Evolutionary conservation across 2,797 vertebrate genomes (phyloP).

Genomic region (Lacerta viridis): DNA sequence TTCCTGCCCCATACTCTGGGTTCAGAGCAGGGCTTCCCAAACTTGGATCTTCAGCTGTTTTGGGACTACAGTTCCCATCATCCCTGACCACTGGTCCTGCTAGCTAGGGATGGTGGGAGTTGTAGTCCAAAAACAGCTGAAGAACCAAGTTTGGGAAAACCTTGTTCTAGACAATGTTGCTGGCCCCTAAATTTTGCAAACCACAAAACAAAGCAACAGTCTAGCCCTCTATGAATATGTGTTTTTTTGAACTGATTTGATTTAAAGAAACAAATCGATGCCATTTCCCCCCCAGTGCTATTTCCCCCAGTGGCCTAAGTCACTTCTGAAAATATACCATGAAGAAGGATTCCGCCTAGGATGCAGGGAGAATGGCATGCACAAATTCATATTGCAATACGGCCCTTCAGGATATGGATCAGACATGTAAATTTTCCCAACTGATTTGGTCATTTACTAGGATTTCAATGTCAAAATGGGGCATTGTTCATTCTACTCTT

Average conservation of each 20-base stretch:
- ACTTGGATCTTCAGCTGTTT: too few species aligned
- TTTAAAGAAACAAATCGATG: background rate
- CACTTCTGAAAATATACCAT: background rate
- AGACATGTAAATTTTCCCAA: slow-evolving; percentile 34
- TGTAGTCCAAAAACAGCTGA: too few species aligned
- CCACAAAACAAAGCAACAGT: too few species aligned
- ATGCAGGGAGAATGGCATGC: background rate
- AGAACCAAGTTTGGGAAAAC: too few species aligned
- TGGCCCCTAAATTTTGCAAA: too few species aligned
- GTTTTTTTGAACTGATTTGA: background rate
- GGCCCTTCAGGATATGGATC: slow-evolving; percentile 41
- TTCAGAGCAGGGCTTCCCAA: too few species aligned
- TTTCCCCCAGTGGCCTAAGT: background rate
- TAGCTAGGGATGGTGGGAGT: too few species aligned
- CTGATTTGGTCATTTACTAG: slow-evolving; percentile 46
- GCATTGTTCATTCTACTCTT: slow-evolving; percentile 57
- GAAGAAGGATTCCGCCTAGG: background rate
- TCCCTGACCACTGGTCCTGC: too few species aligned
- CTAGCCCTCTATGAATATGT: background rate
- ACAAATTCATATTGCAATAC: slow-evolving; percentile 29
- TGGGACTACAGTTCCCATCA: too few species aligned
- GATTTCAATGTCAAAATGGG: slow-evolving; percentile 52
- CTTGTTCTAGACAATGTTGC: too few species aligned
- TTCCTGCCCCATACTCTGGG: too few species aligned
- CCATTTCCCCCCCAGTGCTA: background rate